Conservation (phyloP, 2,888 invertebrate genomes). For the Ochlodes sylvanus region DNA sequence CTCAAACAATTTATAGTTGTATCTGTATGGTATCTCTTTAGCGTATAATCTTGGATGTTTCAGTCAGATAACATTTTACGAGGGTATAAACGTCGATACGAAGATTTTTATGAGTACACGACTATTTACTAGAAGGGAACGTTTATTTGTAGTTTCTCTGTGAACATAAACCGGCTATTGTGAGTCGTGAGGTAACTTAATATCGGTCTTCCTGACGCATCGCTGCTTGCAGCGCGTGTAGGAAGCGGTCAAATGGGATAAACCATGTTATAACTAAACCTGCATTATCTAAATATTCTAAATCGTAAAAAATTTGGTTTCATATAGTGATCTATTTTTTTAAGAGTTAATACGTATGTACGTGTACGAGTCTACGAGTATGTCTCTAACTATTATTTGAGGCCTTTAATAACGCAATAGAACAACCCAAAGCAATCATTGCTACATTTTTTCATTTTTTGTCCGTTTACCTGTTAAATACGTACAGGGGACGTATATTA, state of each 20-base stretch:
- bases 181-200: slow-evolving; percentile 67
- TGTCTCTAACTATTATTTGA: too few species aligned
- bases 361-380: too few species aligned
- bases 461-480: too few species aligned
- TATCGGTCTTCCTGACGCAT: slow-evolving; percentile 50
- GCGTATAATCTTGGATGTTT: slow-evolving; percentile 21
- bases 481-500: too few species aligned
- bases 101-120: slow-evolving; percentile 31
- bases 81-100: slow-evolving; percentile 35
- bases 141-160: slow-evolving; percentile 55
- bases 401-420: too few species aligned
- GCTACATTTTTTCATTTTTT: too few species aligned
- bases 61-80: slow-evolving; percentile 32
- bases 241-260: slow-evolving; percentile 70
- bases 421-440: too few species aligned
- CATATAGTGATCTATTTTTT: too few species aligned
- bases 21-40: neutral
- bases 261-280: neutral
- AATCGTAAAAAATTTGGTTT: too few species aligned
- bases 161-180: slow-evolving; percentile 50
- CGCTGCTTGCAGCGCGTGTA: slow-evolving; percentile 56
- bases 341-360: too few species aligned
- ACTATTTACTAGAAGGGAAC: slow-evolving; percentile 31
- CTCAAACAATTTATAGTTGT: slow-evolving; percentile 16
- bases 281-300: neutral